A percentile compares a stretch with the other conserved stretches of the same genome.
phyloP scores from a whole-genome alignment of 2,888 invertebrate genomes.

The Idaea dimidiata region DNA sequence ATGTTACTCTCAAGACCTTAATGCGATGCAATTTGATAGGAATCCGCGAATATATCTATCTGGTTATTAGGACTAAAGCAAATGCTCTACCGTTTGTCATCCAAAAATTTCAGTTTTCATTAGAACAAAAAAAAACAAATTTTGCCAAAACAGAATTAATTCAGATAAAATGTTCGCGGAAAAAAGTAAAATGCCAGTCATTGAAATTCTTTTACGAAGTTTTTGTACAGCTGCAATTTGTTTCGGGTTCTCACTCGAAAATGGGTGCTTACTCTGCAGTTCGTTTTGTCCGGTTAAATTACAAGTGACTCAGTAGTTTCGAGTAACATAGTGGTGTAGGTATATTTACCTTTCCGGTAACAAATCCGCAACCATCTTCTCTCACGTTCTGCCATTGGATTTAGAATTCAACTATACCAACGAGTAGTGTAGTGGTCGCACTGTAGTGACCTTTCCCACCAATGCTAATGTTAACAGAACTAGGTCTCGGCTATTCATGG shows the following conservation, averaged over 20 bases:
- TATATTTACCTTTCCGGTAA: conserved; percentile 26
- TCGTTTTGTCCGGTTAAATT: conserved; percentile 8
- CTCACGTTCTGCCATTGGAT: conserved; percentile 38
- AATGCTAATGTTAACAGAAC: conserved; percentile 44
- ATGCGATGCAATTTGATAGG: no score
- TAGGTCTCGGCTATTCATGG: conserved; percentile 53
- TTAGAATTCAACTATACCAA: conserved; percentile 34
- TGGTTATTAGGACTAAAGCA: neutral
- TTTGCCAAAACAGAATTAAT: neutral
- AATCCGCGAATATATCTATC: neutral
- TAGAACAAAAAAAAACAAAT: no score
- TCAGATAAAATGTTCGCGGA: neutral
- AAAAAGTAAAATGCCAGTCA: neutral
- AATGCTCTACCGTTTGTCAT: no score
- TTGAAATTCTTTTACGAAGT: conserved; percentile 10
- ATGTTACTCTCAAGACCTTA: no score
- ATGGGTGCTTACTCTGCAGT: neutral
- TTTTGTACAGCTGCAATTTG: conserved; percentile 1
- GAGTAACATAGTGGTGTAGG: conserved; percentile 17
- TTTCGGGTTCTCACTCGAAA: neutral
- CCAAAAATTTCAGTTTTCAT: no score
- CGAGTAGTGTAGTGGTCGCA: conserved; percentile 31
- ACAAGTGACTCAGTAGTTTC: conserved; percentile 11
- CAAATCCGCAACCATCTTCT: conserved; percentile 48
- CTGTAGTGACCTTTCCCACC: conserved; percentile 50